Conservation (phyloP, 2,888 invertebrate genomes). For the Lasioglossum malachurum region DNA sequence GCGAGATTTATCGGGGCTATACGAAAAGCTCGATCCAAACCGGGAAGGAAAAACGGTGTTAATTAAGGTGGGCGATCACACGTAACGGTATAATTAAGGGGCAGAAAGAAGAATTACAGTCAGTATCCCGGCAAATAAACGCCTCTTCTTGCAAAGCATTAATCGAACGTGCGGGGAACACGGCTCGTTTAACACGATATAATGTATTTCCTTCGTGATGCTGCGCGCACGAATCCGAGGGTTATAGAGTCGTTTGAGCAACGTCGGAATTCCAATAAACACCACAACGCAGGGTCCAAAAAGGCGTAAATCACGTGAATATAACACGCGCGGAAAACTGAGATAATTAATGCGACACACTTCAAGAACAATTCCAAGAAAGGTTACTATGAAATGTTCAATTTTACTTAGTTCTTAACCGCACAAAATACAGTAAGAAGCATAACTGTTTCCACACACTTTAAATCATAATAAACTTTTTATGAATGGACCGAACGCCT, state of each 20-base stretch:
- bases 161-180: conserved; percentile 41
- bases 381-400: no score
- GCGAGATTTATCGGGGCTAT: conserved; percentile 59
- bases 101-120: conserved; percentile 51
- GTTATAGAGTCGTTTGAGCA: background rate
- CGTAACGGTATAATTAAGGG: conserved; percentile 70
- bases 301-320: background rate
- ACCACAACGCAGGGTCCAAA: background rate
- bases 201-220: conserved; percentile 15
- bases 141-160: conserved; percentile 41
- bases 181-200: conserved; percentile 43
- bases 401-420: no score
- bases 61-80: conserved; percentile 65
- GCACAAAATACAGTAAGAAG: no score
- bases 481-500: no score
- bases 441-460: no score
- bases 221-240: background rate
- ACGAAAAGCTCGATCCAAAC: conserved; percentile 32
- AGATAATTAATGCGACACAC: background rate
- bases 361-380: no score
- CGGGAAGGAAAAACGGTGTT: conserved; percentile 38
- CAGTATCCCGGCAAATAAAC: conserved; percentile 51
- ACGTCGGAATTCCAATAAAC: background rate
- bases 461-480: no score
- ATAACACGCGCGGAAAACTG: background rate